Percentiles rank a stretch among this genome's conserved stretches.
These are phyloP conservation scores for Mohoua ochrocephala DNA, from an alignment of 2,113 vertebrate genomes.

Conservation along the genomic window DNA sequence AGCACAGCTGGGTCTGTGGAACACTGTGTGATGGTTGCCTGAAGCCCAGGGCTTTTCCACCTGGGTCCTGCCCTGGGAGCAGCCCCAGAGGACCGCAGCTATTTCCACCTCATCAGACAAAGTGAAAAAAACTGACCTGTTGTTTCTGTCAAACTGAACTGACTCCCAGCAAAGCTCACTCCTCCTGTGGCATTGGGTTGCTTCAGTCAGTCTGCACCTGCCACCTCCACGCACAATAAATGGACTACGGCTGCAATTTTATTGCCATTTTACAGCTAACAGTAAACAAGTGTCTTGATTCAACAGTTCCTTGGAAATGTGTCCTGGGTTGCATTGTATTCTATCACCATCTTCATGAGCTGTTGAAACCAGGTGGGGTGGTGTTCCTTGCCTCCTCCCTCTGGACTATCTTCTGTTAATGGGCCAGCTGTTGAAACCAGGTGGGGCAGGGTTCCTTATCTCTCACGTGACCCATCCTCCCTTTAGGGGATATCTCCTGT, in stretches of 20 bases:
- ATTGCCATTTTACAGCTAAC: not conserved
- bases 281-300: not conserved
- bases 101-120: not conserved
- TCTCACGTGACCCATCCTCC: no score
- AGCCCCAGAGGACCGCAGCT: not conserved
- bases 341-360: no score
- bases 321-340: no score
- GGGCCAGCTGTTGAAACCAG: no score
- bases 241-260: not conserved
- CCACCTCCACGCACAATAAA: not conserved
- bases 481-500: no score
- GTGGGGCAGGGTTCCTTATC: no score
- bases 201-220: not conserved
- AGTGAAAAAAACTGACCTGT: not conserved
- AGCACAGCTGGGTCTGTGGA: not conserved
- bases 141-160: not conserved
- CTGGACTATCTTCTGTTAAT: no score
- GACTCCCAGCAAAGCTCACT: not conserved
- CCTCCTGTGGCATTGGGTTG: not conserved
- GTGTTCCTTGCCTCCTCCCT: no score
- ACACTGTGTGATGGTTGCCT: not conserved
- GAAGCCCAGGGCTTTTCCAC: not conserved
- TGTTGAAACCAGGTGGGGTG: no score
- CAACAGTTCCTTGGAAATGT: not conserved
- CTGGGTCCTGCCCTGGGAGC: not conserved